Percentiles rank a stretch among this genome's conserved stretches.
phyloP scores from a whole-genome alignment of 2,888 invertebrate species.

The Volucella bombylans region DNA sequence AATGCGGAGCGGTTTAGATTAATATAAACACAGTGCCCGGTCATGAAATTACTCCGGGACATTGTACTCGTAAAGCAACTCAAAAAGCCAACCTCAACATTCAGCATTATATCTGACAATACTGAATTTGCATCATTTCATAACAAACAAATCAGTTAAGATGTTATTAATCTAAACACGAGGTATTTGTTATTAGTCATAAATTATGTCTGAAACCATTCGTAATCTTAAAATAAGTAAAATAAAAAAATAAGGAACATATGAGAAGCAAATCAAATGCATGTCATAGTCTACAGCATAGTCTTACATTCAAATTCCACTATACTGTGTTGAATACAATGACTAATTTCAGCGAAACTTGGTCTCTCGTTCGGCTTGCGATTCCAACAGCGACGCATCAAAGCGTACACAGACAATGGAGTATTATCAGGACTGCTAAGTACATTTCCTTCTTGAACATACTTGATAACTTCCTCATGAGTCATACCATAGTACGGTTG shows the following conservation, averaged over 20 bases:
- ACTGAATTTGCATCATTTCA: too few species aligned
- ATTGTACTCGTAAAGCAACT: too few species aligned
- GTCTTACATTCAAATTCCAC: constrained; percentile 81
- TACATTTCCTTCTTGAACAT: constrained; percentile 95
- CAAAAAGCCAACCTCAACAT: too few species aligned
- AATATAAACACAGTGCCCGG: too few species aligned
- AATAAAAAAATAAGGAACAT: constrained; percentile 61
- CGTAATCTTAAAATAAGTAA: constrained; percentile 27
- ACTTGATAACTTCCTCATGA: constrained; percentile 97
- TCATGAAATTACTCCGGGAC: too few species aligned
- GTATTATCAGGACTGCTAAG: constrained; percentile 95
- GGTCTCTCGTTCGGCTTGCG: constrained; percentile 93
- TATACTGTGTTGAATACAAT: constrained; percentile 88
- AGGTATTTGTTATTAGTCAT: constrained; percentile 33
- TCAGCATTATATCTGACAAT: too few species aligned
- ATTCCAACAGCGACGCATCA: constrained; percentile 97
- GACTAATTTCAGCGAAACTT: constrained; percentile 91
- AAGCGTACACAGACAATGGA: constrained; percentile 91
- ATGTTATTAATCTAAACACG: not conserved
- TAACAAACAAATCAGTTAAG: not conserved
- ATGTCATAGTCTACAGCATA: constrained; percentile 76
- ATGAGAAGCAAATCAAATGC: constrained; percentile 26
- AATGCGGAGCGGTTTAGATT: too few species aligned
- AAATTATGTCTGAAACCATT: constrained; percentile 25
- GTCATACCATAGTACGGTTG: constrained; percentile 99